Evolutionary conservation across 1,140 invertebrate genomes (phyloP), one percentile per base, ranked within the genome.

Genomic region (Pogonomyrmex californicus): DNA sequence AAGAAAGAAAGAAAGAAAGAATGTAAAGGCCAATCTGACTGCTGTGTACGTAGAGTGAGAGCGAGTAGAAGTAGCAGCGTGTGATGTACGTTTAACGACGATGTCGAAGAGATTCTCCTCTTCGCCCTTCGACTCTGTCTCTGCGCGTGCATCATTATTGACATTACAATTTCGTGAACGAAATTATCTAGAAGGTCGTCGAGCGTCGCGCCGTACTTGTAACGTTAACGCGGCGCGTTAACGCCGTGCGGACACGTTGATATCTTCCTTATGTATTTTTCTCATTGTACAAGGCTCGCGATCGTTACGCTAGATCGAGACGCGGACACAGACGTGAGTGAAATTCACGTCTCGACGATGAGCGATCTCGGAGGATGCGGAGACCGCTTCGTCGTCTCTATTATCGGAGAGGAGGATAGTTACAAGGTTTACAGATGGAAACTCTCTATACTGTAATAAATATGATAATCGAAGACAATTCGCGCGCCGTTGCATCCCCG

Each of bases 211-310:
- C 36, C 82, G 65, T 76, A 54, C 49, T 54, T 88, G 68, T 89
- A 89, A 62, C 49, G 51, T 78, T 36, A 44, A 88, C 23, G 44
- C 77, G 62, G 60, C 54, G 62, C 77, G 49, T 70, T 68, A 44
- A 58, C 54, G 66, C 33, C 38, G 66, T n/a, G n/a, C n/a, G n/a
- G 14, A 33, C 66, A 58, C 60, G 1, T 9, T 38, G 38, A 88
- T 71, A 89, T 88, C 76, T 89, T 89, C 76, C 87, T 89, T 89
- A 7, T 86, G 76, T 89, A 89, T 77, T 76, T 87, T 83, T 75
- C 88, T 89, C 38, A 76, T 70, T 75, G 76, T 88, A 86, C 83
- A 81, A 89, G 60, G 58, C 81, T 86, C 70, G 81, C 66, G 68
- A 58, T 78, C 56, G 79, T 88, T 89, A 79, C 30, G 88, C 83